Evolutionary conservation across 2,797 vertebrate species (phyloP).

Genomic region (Micropoecilia bifurca): DNA sequence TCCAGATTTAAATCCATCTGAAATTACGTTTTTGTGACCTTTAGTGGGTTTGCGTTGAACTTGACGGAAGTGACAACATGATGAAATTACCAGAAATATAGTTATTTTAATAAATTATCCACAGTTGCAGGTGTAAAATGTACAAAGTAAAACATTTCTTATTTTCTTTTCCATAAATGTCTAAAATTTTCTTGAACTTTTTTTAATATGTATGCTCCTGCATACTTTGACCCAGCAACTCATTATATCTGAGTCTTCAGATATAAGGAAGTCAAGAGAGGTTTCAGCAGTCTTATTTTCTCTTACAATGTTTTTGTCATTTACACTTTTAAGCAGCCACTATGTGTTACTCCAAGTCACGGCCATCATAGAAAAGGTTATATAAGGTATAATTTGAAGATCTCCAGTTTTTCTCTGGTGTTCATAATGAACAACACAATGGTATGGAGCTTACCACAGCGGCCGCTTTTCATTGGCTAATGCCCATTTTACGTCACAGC

Average conservation of each 20-base stretch:
- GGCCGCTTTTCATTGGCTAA: no score
- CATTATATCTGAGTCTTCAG: background rate
- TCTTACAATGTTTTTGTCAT: background rate
- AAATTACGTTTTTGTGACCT: background rate
- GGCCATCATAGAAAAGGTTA: background rate
- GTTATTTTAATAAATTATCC: background rate
- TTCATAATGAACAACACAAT: constrained; percentile 18
- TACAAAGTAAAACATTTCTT: background rate
- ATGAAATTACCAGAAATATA: background rate
- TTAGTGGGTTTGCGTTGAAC: background rate
- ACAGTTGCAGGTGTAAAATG: background rate
- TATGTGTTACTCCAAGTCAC: background rate
- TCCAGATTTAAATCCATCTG: background rate
- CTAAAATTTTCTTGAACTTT: background rate
- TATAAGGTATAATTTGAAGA: background rate
- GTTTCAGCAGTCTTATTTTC: background rate
- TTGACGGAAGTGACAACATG: background rate
- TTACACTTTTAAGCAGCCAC: background rate
- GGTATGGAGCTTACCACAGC: constrained; percentile 1
- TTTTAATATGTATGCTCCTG: background rate
- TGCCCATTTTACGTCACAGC: no score
- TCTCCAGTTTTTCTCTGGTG: constrained; percentile 3
- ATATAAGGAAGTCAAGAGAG: background rate
- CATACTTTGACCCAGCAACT: background rate
- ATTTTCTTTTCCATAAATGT: background rate